phyloP scores from a whole-genome alignment of 1,140 invertebrate genomes.

The Sminthurinus signatus region DNA sequence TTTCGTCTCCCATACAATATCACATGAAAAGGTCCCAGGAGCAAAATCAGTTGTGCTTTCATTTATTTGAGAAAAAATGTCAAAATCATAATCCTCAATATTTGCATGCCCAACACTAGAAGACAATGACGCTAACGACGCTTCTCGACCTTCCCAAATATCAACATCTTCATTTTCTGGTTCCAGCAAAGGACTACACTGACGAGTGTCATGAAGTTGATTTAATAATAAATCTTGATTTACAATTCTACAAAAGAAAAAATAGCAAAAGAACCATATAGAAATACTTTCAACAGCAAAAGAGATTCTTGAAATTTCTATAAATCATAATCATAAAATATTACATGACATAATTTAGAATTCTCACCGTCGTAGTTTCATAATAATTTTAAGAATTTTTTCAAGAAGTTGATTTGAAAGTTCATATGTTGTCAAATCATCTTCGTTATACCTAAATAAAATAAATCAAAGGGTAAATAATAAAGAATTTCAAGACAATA shows the following conservation, averaged over 20 bases:
- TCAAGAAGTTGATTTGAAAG: constrained; percentile 13
- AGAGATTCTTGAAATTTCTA: neutral
- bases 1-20: constrained; percentile 63
- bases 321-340: too few relatives aligned
- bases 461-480: constrained; percentile 1
- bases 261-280: too few relatives aligned
- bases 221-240: constrained; percentile 67
- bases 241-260: constrained; percentile 55
- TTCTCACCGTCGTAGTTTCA: constrained; percentile 16
- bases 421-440: constrained; percentile 21
- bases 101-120: too few relatives aligned
- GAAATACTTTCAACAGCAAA: neutral
- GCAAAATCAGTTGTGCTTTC: constrained; percentile 41
- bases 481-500: neutral
- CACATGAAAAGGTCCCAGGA: constrained; percentile 65
- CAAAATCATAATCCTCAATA: neutral
- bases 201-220: constrained; percentile 62
- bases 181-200: constrained; percentile 63
- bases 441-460: constrained; percentile 45
- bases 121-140: neutral
- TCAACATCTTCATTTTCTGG: constrained; percentile 58
- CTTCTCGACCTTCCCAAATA: constrained; percentile 41
- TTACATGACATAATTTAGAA: too few relatives aligned
- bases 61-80: neutral
- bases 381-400: constrained; percentile 16